Percentiles rank a stretch among this genome's conserved stretches.
Evolutionary conservation across 1,140 invertebrate species (phyloP).

Genomic region (Coptotermes formosanus): DNA sequence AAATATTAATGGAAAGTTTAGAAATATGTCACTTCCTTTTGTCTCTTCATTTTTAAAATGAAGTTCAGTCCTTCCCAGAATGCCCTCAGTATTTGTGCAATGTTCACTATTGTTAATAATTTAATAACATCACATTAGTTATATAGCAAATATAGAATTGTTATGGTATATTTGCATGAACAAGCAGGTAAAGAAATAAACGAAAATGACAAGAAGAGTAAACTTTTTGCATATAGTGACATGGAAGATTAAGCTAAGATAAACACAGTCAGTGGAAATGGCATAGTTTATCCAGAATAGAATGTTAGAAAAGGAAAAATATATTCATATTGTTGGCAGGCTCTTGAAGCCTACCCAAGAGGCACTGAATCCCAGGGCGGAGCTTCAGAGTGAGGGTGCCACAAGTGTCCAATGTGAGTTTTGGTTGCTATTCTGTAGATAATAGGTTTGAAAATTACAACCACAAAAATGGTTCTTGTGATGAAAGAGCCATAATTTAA

Average conservation of each 20-base stretch:
- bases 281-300: background rate
- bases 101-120: conserved; percentile 24
- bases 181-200: background rate
- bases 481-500: background rate
- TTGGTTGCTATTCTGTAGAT: background rate
- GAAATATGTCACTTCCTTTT: background rate
- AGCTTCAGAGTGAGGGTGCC: background rate
- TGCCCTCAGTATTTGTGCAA: conserved; percentile 18
- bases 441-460: background rate
- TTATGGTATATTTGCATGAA: background rate
- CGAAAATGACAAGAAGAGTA: background rate
- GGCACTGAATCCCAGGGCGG: background rate
- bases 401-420: background rate
- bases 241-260: background rate
- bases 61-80: background rate
- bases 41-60: background rate
- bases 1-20: background rate
- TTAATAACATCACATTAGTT: conserved; percentile 4
- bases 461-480: background rate
- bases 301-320: background rate
- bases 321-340: background rate
- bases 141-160: background rate
- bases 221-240: background rate
- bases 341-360: background rate
- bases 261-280: background rate